Evolutionary conservation across 2,113 vertebrate genomes (phyloP).

Genomic region (Gallinago jamesoni): DNA sequence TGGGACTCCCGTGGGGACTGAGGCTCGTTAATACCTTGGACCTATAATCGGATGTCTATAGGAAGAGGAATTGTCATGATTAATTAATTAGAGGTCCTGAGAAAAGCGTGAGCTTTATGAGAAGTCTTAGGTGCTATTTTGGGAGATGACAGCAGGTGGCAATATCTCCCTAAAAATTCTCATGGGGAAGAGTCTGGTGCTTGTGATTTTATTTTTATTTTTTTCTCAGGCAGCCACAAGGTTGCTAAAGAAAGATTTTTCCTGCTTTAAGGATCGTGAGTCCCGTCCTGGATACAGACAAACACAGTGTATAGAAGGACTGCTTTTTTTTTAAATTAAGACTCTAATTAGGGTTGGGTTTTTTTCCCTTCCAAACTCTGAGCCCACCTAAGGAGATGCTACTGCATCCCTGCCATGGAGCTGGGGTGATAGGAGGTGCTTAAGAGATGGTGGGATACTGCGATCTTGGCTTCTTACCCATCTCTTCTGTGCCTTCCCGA

Average conservation of each 20-base stretch:
- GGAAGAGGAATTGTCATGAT: background rate
- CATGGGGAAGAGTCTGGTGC: accelerated
- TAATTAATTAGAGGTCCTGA: constrained; percentile 11
- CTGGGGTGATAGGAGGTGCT: background rate
- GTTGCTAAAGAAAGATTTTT: background rate
- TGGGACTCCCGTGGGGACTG: background rate
- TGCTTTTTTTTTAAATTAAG: background rate
- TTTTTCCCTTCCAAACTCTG: background rate
- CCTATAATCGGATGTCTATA: background rate
- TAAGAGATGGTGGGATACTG: background rate
- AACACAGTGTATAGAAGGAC: background rate
- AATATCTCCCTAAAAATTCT: background rate
- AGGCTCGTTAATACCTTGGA: background rate
- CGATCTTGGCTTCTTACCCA: background rate
- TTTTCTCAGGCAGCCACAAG: background rate
- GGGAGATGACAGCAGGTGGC: constrained; percentile 25
- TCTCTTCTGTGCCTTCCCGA: background rate
- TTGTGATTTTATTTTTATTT: background rate
- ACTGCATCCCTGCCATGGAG: background rate
- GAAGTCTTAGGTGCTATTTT: background rate
- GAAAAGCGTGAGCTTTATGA: background rate
- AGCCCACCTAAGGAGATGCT: background rate
- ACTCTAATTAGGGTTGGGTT: background rate
- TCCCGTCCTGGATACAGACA: background rate
- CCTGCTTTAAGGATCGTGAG: background rate